Percentiles rank a stretch among this genome's conserved stretches.
These are phyloP conservation scores for Micromussa lordhowensis DNA, from an alignment of 92 coral and sea anemone species.

Conservation along the genomic window DNA sequence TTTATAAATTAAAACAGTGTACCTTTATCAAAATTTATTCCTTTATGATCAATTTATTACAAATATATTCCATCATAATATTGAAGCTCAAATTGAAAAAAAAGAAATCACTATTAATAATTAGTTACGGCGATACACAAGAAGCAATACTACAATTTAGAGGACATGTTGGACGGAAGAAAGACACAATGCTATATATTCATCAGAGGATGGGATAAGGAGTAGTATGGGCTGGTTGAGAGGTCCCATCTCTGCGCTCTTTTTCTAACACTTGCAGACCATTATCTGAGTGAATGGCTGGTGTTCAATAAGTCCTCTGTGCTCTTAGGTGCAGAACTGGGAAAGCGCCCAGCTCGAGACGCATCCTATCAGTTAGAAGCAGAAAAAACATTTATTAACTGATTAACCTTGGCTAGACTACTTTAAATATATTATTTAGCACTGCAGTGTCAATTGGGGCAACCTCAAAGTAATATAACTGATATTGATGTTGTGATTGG, in stretches of 20 bases:
- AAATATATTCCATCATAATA: not conserved
- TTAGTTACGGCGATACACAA: not conserved
- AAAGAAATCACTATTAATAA: not conserved
- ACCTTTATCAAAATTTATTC: too few relatives aligned
- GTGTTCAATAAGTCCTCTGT: constrained; percentile 78
- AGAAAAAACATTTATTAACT: not conserved
- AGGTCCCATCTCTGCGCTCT: constrained; percentile 56
- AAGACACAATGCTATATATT: not conserved
- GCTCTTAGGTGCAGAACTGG: constrained; percentile 18
- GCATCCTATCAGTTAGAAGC: constrained; percentile 49
- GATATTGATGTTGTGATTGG: too few relatives aligned
- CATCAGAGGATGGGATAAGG: constrained; percentile 68
- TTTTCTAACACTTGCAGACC: constrained; percentile 81
- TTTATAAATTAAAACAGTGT: too few relatives aligned
- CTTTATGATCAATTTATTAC: too few relatives aligned
- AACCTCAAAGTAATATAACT: too few relatives aligned
- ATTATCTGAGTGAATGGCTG: constrained; percentile 75
- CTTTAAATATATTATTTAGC: too few relatives aligned
- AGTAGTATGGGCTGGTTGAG: constrained; percentile 68
- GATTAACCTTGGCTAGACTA: too few relatives aligned
- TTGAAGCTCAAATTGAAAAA: not conserved
- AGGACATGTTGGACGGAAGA: not conserved
- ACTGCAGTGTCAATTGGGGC: too few relatives aligned
- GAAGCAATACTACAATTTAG: not conserved
- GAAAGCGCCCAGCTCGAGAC: constrained; percentile 54